Percentiles rank a stretch among this genome's conserved stretches.
phyloP scores from a whole-genome alignment of 2,797 vertebrate genomes.

The Odontamblyopus rebecca region DNA sequence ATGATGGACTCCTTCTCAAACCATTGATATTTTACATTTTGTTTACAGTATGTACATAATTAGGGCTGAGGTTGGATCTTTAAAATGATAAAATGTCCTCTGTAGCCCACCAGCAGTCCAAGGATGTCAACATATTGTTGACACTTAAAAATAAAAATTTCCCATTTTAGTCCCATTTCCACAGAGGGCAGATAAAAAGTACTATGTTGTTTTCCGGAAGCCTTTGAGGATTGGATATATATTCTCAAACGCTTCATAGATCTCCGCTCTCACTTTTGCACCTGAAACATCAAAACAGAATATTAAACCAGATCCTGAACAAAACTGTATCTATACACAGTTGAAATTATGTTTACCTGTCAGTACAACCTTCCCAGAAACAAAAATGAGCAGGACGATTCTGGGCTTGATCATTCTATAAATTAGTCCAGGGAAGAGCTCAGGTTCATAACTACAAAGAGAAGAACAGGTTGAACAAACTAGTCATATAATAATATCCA shows the following conservation, averaged over 20 bases:
- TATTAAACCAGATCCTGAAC: not conserved
- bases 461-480: not conserved
- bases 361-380: conserved; percentile 98
- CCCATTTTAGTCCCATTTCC: not conserved
- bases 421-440: conserved; percentile 98
- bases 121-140: conserved; percentile 31
- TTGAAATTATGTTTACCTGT: conserved; percentile 82
- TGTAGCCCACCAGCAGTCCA: conserved; percentile 48
- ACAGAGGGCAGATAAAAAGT: conserved; percentile 10
- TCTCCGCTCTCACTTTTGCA: conserved; percentile 97
- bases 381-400: conserved; percentile 98
- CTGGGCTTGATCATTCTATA: conserved; percentile 99
- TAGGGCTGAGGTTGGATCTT: conserved; percentile 26
- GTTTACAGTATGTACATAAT: conserved; percentile 70
- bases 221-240: conserved; percentile 99
- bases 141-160: conserved; percentile 19
- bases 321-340: not conserved
- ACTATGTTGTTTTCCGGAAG: conserved; percentile 97
- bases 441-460: conserved; percentile 89
- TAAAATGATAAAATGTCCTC: conserved; percentile 25
- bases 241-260: conserved; percentile 99
- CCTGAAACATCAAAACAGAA: conserved; percentile 70
- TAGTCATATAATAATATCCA: not conserved
- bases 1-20: conserved; percentile 24
- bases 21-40: conserved; percentile 50